Conservation (phyloP, 2,888 invertebrate species). For the Embidobia sp. region DNA sequence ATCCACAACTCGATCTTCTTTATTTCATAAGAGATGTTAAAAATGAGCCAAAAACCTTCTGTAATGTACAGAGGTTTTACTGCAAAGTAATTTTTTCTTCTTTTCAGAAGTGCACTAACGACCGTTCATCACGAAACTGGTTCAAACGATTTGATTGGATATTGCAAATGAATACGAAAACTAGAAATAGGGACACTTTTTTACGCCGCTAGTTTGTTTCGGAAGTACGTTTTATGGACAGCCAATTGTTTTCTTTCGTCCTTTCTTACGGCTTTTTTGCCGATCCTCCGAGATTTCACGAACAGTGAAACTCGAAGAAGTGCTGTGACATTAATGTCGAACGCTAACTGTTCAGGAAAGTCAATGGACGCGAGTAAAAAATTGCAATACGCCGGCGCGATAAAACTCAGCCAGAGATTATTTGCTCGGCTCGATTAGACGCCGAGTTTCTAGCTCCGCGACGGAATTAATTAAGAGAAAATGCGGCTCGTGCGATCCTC, state of each 20-base stretch:
- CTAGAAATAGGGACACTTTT: not conserved
- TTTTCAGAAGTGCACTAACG: no score
- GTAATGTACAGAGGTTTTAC: no score
- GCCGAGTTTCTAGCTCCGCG: not conserved
- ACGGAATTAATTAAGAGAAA: constrained; percentile 19
- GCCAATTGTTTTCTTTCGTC: constrained; percentile 6
- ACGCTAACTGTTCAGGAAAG: constrained; percentile 18
- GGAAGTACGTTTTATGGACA: not conserved
- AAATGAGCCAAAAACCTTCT: no score
- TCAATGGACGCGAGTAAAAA: constrained; percentile 2
- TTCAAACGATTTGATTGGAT: constrained; percentile 4
- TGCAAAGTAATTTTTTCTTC: no score
- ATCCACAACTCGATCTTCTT: no score
- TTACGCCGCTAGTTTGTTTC: constrained; percentile 1
- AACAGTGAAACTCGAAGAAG: constrained; percentile 19
- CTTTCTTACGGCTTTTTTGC: not conserved
- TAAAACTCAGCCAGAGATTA: not conserved
- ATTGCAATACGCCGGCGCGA: not conserved
- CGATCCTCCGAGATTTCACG: not conserved
- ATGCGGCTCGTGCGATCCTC: not conserved
- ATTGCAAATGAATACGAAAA: constrained; percentile 9
- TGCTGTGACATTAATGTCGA: not conserved
- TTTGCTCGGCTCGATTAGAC: not conserved
- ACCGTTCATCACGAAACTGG: constrained; percentile 3
- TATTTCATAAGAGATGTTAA: no score